These are phyloP conservation scores for Pseudachorutes palmiensis DNA, from an alignment of 1,140 invertebrate species.

Conservation along the genomic window DNA sequence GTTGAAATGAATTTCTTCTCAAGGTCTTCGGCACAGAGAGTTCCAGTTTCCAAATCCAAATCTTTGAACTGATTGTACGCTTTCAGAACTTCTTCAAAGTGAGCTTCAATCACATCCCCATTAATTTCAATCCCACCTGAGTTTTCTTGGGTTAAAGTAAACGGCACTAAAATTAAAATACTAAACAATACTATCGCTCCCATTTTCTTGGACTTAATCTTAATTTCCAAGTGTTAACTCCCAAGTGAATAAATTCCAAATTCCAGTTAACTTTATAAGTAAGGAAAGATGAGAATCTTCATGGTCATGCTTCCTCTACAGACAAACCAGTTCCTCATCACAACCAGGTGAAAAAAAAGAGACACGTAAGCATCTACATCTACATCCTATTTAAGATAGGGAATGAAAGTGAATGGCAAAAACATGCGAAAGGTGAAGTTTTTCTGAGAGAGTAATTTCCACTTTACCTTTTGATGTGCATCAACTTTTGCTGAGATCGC, in stretches of 20 bases:
- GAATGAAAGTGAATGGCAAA: too few relatives aligned
- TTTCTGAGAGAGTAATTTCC: background rate
- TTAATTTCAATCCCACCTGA: background rate
- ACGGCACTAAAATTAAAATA: background rate
- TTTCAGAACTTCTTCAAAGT: background rate
- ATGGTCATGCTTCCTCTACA: too few relatives aligned
- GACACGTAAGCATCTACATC: too few relatives aligned
- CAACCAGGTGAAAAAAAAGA: too few relatives aligned
- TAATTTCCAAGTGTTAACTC: too few relatives aligned
- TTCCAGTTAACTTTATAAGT: too few relatives aligned
- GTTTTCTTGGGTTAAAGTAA: background rate
- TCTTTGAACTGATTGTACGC: background rate
- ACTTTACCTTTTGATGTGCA: constrained; percentile 50
- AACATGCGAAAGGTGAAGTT: too few relatives aligned
- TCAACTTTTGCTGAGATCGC: constrained; percentile 58
- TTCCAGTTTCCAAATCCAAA: background rate
- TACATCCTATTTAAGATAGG: too few relatives aligned
- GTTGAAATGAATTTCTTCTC: background rate
- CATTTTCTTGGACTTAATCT: too few relatives aligned
- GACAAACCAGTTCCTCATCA: too few relatives aligned
- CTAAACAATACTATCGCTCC: background rate
- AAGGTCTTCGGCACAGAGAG: background rate
- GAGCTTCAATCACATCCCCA: background rate
- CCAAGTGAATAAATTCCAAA: too few relatives aligned
- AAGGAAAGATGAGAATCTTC: too few relatives aligned